phyloP scores from a whole-genome alignment of 2,797 vertebrate genomes.

The Natrix natrix region DNA sequence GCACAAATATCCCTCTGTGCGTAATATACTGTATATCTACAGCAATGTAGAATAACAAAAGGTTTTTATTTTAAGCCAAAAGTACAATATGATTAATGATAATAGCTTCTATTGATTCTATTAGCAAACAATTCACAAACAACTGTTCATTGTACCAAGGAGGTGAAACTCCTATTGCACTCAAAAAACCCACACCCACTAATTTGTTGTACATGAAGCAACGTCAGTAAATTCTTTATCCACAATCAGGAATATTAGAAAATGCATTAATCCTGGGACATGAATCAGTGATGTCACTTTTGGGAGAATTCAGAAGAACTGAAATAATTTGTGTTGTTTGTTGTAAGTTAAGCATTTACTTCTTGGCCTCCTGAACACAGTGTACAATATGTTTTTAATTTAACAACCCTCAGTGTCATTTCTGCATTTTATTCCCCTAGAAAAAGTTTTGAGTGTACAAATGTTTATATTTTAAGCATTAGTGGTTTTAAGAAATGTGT shows the following conservation, averaged over 20 bases:
- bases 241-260: conserved; percentile 40
- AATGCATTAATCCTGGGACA: conserved; percentile 35
- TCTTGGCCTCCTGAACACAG: not conserved
- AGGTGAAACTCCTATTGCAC: conserved; percentile 28
- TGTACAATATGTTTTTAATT: conserved; percentile 11
- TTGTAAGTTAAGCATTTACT: not conserved
- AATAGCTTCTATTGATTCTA: conserved; percentile 41
- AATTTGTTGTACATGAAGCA: conserved; percentile 32
- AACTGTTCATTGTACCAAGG: conserved; percentile 37
- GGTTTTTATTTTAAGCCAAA: conserved; percentile 20
- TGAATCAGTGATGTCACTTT: conserved; percentile 18
- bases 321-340: conserved; percentile 13
- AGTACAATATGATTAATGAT: conserved; percentile 34
- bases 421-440: not conserved
- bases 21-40: too few species aligned
- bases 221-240: conserved; percentile 30
- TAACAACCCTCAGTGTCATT: not conserved
- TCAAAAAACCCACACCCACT: conserved; percentile 28
- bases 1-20: too few species aligned
- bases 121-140: conserved; percentile 46
- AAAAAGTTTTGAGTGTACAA: not conserved
- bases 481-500: not conserved
- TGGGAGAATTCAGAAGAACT: not conserved
- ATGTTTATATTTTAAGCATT: not conserved
- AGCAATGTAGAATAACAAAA: not conserved